Evolutionary conservation across 2,888 invertebrate genomes (phyloP), one percentile per base, ranked within the genome.

Genomic region (Rhagophthalmus giganteus): DNA sequence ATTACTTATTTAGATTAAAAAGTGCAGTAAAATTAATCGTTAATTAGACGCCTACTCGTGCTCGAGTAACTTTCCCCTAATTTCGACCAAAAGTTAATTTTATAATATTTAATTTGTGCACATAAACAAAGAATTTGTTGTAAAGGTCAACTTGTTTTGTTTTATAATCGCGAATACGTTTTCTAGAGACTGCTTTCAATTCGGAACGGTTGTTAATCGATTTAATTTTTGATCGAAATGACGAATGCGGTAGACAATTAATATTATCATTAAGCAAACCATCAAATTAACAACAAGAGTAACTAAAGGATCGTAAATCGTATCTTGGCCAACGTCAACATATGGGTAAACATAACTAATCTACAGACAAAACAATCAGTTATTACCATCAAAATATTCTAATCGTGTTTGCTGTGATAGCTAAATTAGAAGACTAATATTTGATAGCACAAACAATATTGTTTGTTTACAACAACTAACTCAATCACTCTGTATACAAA

Each of bases 381-480:
- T 63, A 64, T 55, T 54, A 48, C 58, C 60, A 58, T 63, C 61
- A 59, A 61, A 64, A 62, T 64, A 65, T 65, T 61, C 60, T 62
- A 67, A 65, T 65, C 61, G 59, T 60, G 63, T 66, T 67, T 64
- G 61, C 64, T 57, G 59, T 61, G 67, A 67, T 67, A 69, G 67
- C 64, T 60, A 60, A 65, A 65, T 66, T 66, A 65, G 67, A 65
- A 62, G 61, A 61, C 66, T 65, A 69, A 69, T 70, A 70, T 70
- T 70, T 69, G 68, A 66, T 65, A 63, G 56, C 58, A 63, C 65
- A 66, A 65, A 65, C 67, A 64, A 47, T 51, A 53, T 50, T 65
- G 64, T 68, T 65, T 68, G 64, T 64, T 63, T 57, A 53, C 54
- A 60, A 60, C 65, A 60, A 58, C 62, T 60, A 66, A 63, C 63